phyloP scores from a whole-genome alignment of 2,113 vertebrate species.

The Crocuta crocuta region DNA sequence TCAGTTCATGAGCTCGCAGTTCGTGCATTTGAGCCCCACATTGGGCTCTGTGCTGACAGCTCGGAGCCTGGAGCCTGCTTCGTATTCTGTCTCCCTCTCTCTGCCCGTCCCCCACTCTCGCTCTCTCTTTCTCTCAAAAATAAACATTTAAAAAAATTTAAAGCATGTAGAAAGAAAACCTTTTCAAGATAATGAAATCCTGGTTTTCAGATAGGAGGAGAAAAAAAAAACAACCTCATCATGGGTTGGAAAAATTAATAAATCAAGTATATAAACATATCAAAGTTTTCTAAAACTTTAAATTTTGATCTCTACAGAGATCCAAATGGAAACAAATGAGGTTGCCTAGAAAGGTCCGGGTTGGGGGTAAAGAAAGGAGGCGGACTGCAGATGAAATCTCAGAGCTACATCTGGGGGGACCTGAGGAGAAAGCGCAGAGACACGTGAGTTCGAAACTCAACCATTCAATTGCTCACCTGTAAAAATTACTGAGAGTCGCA shows the following conservation, averaged over 20 bases:
- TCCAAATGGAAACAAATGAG: not conserved
- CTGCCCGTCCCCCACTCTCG: too few relatives aligned
- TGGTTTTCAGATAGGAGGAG: not conserved
- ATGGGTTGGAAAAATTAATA: not conserved
- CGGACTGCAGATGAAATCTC: not conserved
- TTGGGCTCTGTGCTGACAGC: too few relatives aligned
- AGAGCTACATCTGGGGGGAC: not conserved
- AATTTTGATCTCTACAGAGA: not conserved
- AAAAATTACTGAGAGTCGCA: not conserved
- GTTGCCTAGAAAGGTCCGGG: not conserved
- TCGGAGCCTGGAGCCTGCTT: too few relatives aligned
- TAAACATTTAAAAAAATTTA: not conserved
- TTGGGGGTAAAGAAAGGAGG: not conserved
- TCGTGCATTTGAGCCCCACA: too few relatives aligned
- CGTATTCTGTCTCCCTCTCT: too few relatives aligned
- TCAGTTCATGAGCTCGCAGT: too few relatives aligned
- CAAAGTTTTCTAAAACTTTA: not conserved
- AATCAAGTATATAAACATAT: not conserved
- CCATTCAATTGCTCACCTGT: not conserved
- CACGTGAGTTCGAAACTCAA: not conserved
- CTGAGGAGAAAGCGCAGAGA: not conserved
- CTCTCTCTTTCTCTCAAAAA: too few relatives aligned
- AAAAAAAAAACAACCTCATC: not conserved
- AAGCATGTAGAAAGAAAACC: not conserved
- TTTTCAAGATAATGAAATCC: not conserved